These are phyloP conservation scores for Campoletis raptor DNA, from an alignment of 2,888 invertebrate species.

Conservation along the genomic window DNA sequence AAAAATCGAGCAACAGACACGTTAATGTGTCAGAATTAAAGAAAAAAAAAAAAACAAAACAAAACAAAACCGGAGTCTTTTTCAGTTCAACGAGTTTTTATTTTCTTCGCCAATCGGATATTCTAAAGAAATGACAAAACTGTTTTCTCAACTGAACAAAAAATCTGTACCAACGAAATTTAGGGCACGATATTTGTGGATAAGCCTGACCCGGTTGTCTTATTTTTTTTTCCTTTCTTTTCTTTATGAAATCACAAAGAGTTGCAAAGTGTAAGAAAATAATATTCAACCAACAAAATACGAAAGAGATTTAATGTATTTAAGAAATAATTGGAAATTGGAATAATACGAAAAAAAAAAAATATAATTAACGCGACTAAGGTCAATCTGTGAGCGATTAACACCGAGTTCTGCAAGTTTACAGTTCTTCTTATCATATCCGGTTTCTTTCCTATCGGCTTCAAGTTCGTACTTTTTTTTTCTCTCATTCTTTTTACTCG, in stretches of 20 bases:
- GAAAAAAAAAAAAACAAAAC: neutral
- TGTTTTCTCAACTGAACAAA: neutral
- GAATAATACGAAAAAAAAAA: neutral
- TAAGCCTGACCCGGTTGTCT: neutral
- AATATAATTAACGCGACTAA: neutral
- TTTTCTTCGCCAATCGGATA: neutral
- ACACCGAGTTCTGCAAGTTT: conserved; percentile 16
- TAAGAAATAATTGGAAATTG: neutral
- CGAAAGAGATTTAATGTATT: neutral
- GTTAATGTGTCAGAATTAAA: neutral
- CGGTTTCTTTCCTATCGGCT: conserved; percentile 25
- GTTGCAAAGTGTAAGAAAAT: neutral
- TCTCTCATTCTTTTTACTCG: neutral
- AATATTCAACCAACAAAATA: neutral
- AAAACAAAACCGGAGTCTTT: neutral
- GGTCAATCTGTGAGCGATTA: conserved; percentile 3
- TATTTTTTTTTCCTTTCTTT: neutral
- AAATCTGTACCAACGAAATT: neutral
- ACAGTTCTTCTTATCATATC: conserved; percentile 38
- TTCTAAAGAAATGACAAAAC: neutral
- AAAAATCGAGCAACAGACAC: neutral
- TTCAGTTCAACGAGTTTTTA: neutral
- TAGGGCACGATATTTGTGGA: neutral
- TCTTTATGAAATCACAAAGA: neutral
- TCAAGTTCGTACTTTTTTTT: neutral